These are phyloP conservation scores for Thera britannica DNA, from an alignment of 2,888 invertebrate species.

Conservation along the genomic window DNA sequence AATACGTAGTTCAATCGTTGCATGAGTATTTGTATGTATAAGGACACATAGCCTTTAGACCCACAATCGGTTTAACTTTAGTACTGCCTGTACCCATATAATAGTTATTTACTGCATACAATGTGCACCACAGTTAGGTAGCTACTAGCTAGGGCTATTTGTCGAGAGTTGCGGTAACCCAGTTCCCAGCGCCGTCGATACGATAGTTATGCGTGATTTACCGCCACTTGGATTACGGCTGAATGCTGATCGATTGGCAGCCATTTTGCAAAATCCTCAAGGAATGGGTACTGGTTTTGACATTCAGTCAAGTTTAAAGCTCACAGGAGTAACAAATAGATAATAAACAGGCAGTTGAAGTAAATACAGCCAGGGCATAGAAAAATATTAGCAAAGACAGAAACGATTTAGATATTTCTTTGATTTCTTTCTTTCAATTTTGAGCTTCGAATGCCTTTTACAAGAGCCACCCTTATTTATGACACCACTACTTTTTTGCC, in stretches of 20 bases:
- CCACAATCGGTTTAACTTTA: background rate
- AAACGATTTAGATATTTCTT: too few relatives aligned
- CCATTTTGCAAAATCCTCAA: slow-evolving; percentile 35
- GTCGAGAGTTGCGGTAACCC: slow-evolving; percentile 40
- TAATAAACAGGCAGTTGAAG: background rate
- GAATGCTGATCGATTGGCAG: slow-evolving; percentile 38
- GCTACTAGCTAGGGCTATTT: slow-evolving; percentile 29
- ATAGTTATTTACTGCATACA: background rate
- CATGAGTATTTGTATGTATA: too few relatives aligned
- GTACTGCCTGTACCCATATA: background rate
- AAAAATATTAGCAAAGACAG: too few relatives aligned
- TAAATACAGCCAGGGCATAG: too few relatives aligned
- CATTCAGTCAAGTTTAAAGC: background rate
- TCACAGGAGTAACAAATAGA: background rate
- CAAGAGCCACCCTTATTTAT: too few relatives aligned
- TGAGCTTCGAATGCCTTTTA: too few relatives aligned
- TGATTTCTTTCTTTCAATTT: too few relatives aligned
- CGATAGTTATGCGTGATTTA: slow-evolving; percentile 32
- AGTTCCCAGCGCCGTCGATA: slow-evolving; percentile 44
- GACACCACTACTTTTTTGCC: too few relatives aligned
- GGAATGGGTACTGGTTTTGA: slow-evolving; percentile 3
- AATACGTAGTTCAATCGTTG: too few relatives aligned
- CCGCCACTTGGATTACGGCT: slow-evolving; percentile 28
- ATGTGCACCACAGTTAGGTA: background rate
- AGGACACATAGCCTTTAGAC: too few relatives aligned